phyloP scores from a whole-genome alignment of 2,888 invertebrate genomes.

The Zaprionus bogoriensis region DNA sequence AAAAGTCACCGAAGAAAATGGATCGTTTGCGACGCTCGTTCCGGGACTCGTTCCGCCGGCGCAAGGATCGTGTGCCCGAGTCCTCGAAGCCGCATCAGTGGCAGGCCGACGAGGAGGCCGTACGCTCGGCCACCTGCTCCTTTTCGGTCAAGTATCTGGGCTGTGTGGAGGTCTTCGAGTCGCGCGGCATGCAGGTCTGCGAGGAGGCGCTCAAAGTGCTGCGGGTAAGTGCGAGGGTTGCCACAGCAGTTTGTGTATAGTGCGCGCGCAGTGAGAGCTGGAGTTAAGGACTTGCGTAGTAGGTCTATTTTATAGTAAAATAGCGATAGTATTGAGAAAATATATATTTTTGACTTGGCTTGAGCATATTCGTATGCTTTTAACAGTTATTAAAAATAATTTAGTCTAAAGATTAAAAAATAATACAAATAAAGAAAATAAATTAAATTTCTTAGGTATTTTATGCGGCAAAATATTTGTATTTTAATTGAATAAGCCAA shows the following conservation, averaged over 20 bases:
- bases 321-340: not conserved
- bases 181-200: constrained; percentile 99
- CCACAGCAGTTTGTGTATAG: not conserved
- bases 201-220: constrained; percentile 99
- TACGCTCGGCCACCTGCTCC: constrained; percentile 97
- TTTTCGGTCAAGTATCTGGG: constrained; percentile 99
- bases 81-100: constrained; percentile 98
- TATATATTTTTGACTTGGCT: not conserved
- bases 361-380: no score
- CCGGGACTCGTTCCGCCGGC: constrained; percentile 95
- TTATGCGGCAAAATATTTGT: no score
- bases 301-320: no score
- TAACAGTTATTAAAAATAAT: no score
- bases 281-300: not conserved
- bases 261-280: not conserved
- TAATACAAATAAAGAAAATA: no score
- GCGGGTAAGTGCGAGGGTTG: constrained; percentile 87
- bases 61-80: constrained; percentile 94
- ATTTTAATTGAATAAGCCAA: no score
- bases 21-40: constrained; percentile 94
- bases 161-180: constrained; percentile 99
- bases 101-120: constrained; percentile 98
- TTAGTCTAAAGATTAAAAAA: no score
- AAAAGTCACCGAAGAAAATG: constrained; percentile 90
- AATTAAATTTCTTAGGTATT: no score